Base-by-base conservation (phyloP, 2,113 vertebrate species). In the Acrocephalus arundinaceus region DNA sequence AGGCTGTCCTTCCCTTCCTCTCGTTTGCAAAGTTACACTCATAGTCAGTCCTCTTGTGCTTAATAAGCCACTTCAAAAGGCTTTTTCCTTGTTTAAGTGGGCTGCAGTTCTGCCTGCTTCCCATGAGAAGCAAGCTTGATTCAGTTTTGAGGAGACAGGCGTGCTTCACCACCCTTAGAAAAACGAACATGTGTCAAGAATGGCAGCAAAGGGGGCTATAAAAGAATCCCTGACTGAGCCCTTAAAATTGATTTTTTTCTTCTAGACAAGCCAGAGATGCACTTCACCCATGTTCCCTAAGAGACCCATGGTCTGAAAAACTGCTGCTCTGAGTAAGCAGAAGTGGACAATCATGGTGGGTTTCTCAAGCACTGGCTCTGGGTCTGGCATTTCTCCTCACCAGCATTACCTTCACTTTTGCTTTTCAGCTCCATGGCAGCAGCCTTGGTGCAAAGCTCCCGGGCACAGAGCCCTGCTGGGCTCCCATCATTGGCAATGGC, bases 381-480 rank as follows among this genome's bases (percentile, higher is more conserved):
- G 13, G 23, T n/a, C 27, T 51, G 49, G n/a, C 0, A 0, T 31
- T 70, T 49, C 35, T 67, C 52, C 98, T 98, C 87, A 99, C 98
- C 98, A 3, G 88, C 72, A 11, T 98, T 97, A 12, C 97, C 96
- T 1, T 46, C 45, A 7, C 97, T 96, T 57, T 70, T 89, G 76
- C 16, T 85, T 93, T 67, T 98, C 3, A 0, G 97, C 49, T 98
- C 97, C 1, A 86, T 83, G 59, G n/a, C n/a, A n/a, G 98, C 97
- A 21, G 98, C 98, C 48, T 68, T 51, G 59, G 97, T 67, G 93
- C 98, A 98, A 11, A 99, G 96, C n/a, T 98, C 97, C 19, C 98
- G 97, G n/a, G 98, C 99, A 1, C 49, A 94, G 43, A 97, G 90
- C 37, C 98, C 98, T 0, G 96, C 92, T 0, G 63, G 23, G 30